Evolutionary conservation across 2,113 vertebrate genomes (phyloP).

Genomic region (Acinonyx jubatus): DNA sequence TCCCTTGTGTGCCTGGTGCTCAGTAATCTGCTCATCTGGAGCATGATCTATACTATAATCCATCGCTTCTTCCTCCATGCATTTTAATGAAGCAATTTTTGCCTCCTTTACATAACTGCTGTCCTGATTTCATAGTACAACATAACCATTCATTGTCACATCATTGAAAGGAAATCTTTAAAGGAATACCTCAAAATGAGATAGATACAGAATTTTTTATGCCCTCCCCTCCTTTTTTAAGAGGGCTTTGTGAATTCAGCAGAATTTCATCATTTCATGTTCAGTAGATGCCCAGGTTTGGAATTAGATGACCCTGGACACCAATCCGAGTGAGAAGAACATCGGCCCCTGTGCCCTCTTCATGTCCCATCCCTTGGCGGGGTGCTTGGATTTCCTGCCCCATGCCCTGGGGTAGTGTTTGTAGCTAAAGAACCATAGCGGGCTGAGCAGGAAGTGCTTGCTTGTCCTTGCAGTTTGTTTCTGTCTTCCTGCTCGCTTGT

Average conservation of each 20-base stretch:
- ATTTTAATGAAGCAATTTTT: constrained; percentile 70
- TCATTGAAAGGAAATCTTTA: constrained; percentile 75
- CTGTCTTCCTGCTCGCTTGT: background rate
- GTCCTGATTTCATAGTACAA: constrained; percentile 49
- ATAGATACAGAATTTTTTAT: constrained; percentile 38
- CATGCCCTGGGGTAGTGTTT: background rate
- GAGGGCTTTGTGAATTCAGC: constrained; percentile 58
- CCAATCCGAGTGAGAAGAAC: background rate
- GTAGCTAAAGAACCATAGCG: background rate
- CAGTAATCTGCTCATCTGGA: constrained; percentile 65
- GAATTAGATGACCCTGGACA: background rate
- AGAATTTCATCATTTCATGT: constrained; percentile 49
- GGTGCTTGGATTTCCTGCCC: background rate
- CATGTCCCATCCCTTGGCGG: background rate
- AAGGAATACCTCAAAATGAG: constrained; percentile 57
- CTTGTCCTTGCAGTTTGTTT: background rate
- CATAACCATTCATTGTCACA: constrained; percentile 62
- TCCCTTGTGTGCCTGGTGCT: constrained; percentile 62
- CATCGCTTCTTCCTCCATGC: constrained; percentile 40
- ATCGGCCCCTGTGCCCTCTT: background rate
- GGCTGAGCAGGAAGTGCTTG: background rate
- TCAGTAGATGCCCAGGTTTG: constrained; percentile 13
- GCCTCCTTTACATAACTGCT: constrained; percentile 62
- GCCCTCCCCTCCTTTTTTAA: background rate
- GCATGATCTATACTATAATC: constrained; percentile 65